Base-by-base conservation (phyloP, 2,888 invertebrate species). In the Coleophora flavipennella region DNA sequence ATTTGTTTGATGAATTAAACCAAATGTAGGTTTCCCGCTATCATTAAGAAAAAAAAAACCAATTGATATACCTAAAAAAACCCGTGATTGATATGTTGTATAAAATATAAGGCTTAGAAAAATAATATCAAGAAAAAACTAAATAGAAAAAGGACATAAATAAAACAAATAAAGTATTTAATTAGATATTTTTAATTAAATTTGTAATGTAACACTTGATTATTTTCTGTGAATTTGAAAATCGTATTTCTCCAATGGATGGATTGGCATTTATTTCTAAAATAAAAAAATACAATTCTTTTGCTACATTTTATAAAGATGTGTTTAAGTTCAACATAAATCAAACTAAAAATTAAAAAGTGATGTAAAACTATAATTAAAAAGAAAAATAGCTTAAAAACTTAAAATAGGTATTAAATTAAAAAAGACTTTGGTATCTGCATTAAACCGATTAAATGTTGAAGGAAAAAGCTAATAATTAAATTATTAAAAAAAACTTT, bases 401-500 rank as follows among this genome's bases (percentile, higher is more conserved):
- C 68, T 76, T 77, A 80, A 69, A 66, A 67, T 74, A n/a, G n/a
- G n/a, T 20, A 20, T 20, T 20, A 70, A 76, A 75, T 79, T 75
- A 78, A 78, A 70, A 72, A 75, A 78, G 81, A 84, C 84, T 84
- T 84, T 84, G 84, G 84, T 81, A 84, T 84, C 67, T 74, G 74
- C 76, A 75, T 81, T 78, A 76, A 73, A 78, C 81, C 80, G 78
- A 81, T 80, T 77, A 72, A 70, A 69, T 76, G 78, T 81, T 75
- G 71, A 70, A 71, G 69, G 75, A 67, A 75, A 79, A 73, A 73
- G 74, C 71, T 73, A 73, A 60, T 61, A 59, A 66, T 70, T 65
- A 62, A 62, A 62, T 69, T 68, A 67, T n/a, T n/a, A n/a, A n/a
- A n/a, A 73, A 68, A 69, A 72, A 58, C 53, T 59, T 62, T 58